A percentile compares a stretch with the other conserved stretches of the same genome.
These are phyloP conservation scores for Tapera naevia DNA, from an alignment of 2,797 vertebrate species.

Conservation along the genomic window DNA sequence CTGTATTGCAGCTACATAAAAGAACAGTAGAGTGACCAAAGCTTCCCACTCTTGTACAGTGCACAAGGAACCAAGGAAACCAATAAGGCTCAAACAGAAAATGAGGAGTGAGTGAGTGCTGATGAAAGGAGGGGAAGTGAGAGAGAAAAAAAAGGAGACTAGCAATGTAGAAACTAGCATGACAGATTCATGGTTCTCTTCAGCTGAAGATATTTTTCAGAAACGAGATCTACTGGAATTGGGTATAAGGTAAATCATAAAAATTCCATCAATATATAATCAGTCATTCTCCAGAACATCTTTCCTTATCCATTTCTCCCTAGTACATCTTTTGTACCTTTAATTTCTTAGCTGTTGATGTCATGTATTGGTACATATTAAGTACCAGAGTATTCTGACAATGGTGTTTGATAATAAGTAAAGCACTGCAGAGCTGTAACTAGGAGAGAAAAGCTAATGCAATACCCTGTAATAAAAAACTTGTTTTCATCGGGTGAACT, in stretches of 20 bases:
- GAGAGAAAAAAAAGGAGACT: not conserved
- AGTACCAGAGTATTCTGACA: not conserved
- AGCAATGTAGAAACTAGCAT: not conserved
- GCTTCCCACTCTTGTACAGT: not conserved
- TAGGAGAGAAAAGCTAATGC: not conserved
- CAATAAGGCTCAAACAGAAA: not conserved
- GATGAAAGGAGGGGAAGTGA: accelerated
- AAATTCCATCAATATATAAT: not conserved
- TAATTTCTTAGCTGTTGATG: not conserved
- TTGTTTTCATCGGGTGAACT: not conserved
- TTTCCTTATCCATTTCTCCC: not conserved
- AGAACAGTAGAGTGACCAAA: not conserved
- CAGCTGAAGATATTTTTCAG: slow-evolving; percentile 8
- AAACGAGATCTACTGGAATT: not conserved
- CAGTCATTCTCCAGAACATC: not conserved
- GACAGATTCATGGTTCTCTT: not conserved
- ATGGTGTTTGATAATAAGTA: not conserved
- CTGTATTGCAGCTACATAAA: not conserved
- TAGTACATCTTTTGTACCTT: not conserved
- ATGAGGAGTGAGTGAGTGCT: not conserved
- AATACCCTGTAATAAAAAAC: not conserved
- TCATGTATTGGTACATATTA: not conserved
- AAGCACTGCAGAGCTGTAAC: not conserved
- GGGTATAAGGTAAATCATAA: not conserved
- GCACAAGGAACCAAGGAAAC: not conserved